These are phyloP conservation scores for Formicarius rufipectus DNA, from an alignment of 2,113 vertebrate species.

Conservation along the genomic window DNA sequence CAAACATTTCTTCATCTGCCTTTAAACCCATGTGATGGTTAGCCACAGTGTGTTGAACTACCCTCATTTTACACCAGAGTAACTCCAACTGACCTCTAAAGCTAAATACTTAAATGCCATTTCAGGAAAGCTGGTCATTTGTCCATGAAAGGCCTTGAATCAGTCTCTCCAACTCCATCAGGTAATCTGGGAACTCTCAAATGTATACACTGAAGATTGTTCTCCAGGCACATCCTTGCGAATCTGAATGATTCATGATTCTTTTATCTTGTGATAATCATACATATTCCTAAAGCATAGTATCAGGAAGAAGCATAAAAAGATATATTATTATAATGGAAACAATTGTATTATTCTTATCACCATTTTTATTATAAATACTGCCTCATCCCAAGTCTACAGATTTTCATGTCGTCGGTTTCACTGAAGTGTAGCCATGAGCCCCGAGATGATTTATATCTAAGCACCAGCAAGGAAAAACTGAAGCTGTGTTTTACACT, in stretches of 20 bases:
- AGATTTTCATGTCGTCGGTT: neutral
- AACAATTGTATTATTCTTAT: neutral
- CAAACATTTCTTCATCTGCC: neutral
- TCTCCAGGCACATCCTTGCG: neutral
- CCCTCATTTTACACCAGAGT: neutral
- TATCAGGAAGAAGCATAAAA: neutral
- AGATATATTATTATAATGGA: neutral
- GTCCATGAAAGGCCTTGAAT: neutral
- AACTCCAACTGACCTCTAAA: neutral
- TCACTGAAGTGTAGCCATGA: neutral
- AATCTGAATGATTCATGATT: neutral
- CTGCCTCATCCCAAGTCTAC: neutral
- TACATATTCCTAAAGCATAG: neutral
- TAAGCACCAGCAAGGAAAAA: neutral
- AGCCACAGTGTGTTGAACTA: neutral
- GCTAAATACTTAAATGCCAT: neutral
- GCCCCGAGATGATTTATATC: neutral
- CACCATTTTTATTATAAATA: neutral
- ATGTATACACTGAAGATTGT: neutral
- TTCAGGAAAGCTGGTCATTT: neutral
- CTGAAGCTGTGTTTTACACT: neutral
- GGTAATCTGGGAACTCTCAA: neutral
- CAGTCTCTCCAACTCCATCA: neutral
- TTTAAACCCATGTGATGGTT: neutral
- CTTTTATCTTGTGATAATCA: neutral